A percentile compares a stretch with the other conserved stretches of the same genome.
Conservation (phyloP, 30 jellyfish, hydroid and myxozoan genomes). For the Hydractinia symbiolongicarpus region DNA sequence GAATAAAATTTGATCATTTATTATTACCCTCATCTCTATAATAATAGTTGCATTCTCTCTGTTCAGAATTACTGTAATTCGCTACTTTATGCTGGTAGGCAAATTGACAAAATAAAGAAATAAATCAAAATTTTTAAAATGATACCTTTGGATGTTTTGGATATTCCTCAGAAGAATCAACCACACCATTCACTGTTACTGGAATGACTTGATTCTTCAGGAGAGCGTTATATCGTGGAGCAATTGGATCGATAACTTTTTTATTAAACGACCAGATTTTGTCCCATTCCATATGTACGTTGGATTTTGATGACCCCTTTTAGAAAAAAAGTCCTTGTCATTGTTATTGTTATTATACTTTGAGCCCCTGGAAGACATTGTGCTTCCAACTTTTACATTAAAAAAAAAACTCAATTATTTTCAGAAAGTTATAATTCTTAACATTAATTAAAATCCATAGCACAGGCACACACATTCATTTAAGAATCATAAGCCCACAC, state of each 20-base stretch:
- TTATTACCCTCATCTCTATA: not conserved
- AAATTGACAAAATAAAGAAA: too few relatives aligned
- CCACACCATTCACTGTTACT: slow-evolving; percentile 54
- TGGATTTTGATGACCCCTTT: slow-evolving; percentile 91
- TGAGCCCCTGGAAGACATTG: not conserved
- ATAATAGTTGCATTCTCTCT: too few relatives aligned
- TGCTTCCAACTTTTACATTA: not conserved
- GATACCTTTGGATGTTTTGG: slow-evolving; percentile 86
- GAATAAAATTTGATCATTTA: too few relatives aligned
- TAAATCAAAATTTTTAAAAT: too few relatives aligned
- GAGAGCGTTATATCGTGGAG: slow-evolving; percentile 83
- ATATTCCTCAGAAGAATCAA: slow-evolving; percentile 61
- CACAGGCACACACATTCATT: too few relatives aligned
- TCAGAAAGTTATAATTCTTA: too few relatives aligned
- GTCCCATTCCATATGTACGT: slow-evolving; percentile 98
- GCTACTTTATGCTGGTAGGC: too few relatives aligned
- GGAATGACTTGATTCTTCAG: slow-evolving; percentile 63
- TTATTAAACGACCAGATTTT: slow-evolving; percentile 95
- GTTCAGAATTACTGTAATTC: too few relatives aligned
- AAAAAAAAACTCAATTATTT: too few relatives aligned
- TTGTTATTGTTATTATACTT: not conserved
- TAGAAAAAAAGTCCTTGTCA: slow-evolving; percentile 6
- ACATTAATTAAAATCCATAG: too few relatives aligned
- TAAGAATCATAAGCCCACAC: too few relatives aligned
- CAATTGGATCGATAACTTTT: slow-evolving; percentile 89